Evolutionary conservation across 2,888 invertebrate species (phyloP), one percentile per base, ranked within the genome.

Genomic region (Dolichopus griseipennis): DNA sequence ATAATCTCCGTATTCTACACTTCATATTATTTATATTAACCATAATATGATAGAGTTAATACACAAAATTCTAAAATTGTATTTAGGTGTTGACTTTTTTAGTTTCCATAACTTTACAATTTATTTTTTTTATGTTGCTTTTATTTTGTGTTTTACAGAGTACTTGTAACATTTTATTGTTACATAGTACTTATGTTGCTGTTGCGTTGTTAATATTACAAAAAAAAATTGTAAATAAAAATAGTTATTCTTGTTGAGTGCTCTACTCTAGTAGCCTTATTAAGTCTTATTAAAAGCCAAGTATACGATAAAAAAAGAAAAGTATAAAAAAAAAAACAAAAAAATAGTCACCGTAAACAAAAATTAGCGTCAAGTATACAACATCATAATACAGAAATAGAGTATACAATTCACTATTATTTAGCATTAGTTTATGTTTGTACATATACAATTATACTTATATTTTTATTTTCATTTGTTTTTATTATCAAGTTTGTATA

Each of bases 201-300:
- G 52, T 52, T 52, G 15, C n/a, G 15, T 52, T 52, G 18, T 5
- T 12, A 27, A 27, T 27, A 27, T 4, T 4, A 27, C 2, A 27
- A 27, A 27, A 27, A 27, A 41, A 41, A 6, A 52, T 43, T 15
- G 18, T 18, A 12, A 18, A n/a, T 52, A 52, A 37, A 34, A 37
- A 37, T 7, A 12, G 1, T n/a, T 37, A 7, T 12, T 37, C 37
- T 5, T 41, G 41, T 41, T 52, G 52, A 52, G 52, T 52, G n/a
- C 52, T 18, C n/a, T 52, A 18, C 52, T 52, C 52, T 52, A 52
- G 52, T 52, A 52, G 52, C 52, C 52, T 52, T 52, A 52, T 52
- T 52, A 52, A 52, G 52, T n/a, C 52, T 52, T 52, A 52, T 18
- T 52, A 52, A 12, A 52, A 18, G 27, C 27, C 41, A 41, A 12